Conservation (phyloP, 2,888 invertebrate species). For the Frankliniella intonsa region DNA sequence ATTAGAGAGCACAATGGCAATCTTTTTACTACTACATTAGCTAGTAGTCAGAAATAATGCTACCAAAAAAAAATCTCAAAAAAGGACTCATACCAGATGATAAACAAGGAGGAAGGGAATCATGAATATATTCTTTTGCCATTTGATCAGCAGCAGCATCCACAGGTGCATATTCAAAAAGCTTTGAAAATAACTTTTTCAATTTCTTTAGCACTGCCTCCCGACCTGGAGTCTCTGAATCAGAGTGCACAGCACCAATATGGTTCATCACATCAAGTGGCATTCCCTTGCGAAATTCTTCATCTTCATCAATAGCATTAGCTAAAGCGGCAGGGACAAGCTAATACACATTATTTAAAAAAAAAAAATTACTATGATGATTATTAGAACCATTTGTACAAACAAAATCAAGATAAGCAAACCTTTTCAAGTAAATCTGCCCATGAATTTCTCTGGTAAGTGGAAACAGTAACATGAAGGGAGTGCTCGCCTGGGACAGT, state of each 20-base stretch:
- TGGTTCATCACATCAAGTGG: conserved; percentile 72
- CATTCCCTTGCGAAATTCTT: conserved; percentile 70
- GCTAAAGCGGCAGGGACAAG: conserved; percentile 70
- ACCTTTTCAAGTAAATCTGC: conserved; percentile 80
- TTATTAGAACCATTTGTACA: not conserved
- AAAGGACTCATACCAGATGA: conserved; percentile 46
- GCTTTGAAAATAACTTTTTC: conserved; percentile 54
- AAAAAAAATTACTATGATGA: not conserved
- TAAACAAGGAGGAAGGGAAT: conserved; percentile 80
- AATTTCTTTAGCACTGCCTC: conserved; percentile 47
- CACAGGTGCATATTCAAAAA: conserved; percentile 58
- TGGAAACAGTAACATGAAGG: conserved; percentile 88
- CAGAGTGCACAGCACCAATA: conserved; percentile 66
- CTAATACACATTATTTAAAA: conserved; percentile 42
- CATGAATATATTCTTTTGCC: conserved; percentile 76
- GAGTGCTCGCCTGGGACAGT: conserved; percentile 79
- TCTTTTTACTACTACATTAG: not conserved
- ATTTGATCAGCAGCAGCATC: conserved; percentile 84
- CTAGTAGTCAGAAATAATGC: not conserved
- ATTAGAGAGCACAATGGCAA: no score
- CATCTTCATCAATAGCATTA: conserved; percentile 63
- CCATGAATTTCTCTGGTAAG: conserved; percentile 87
- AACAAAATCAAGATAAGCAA: conserved; percentile 30
- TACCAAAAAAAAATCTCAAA: conserved; percentile 36
- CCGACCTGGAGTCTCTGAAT: conserved; percentile 45